phyloP scores from a whole-genome alignment of 2,797 vertebrate genomes.

The Ctenopoma kingsleyae region DNA sequence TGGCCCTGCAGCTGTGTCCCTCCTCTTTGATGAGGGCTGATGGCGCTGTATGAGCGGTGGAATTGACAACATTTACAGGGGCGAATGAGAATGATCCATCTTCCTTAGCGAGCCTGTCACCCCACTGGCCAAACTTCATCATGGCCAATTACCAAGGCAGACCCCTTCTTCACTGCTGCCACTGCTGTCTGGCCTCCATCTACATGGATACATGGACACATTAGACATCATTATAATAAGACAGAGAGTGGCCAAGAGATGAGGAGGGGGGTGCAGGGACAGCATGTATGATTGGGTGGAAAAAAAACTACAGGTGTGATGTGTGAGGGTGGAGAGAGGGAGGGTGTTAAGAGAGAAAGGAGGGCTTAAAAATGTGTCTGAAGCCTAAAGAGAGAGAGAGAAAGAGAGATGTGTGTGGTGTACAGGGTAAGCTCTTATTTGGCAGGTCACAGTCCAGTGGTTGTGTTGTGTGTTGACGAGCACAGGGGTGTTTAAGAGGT shows the following conservation, averaged over 20 bases:
- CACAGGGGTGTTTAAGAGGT: slow-evolving; percentile 86
- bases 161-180: slow-evolving; percentile 79
- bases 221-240: slow-evolving; percentile 80
- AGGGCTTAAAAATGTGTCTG: slow-evolving; percentile 66
- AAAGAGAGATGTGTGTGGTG: slow-evolving; percentile 60
- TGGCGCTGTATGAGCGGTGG: slow-evolving; percentile 96
- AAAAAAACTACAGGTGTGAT: slow-evolving; percentile 70
- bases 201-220: slow-evolving; percentile 93
- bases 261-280: slow-evolving; percentile 30
- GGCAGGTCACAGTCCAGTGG: slow-evolving; percentile 87
- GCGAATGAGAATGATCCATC: slow-evolving; percentile 99
- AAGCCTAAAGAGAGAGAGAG: slow-evolving; percentile 60
- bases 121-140: slow-evolving; percentile 99
- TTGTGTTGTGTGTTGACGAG: slow-evolving; percentile 85
- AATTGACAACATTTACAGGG: slow-evolving; percentile 99
- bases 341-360: slow-evolving; percentile 49
- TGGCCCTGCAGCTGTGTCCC: slow-evolving; percentile 89
- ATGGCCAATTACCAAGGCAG: slow-evolving; percentile 98
- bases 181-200: slow-evolving; percentile 88
- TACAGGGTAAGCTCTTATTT: slow-evolving; percentile 83
- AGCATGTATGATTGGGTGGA: slow-evolving; percentile 48
- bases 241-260: slow-evolving; percentile 58
- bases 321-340: slow-evolving; percentile 44
- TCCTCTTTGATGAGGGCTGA: slow-evolving; percentile 94
- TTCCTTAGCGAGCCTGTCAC: slow-evolving; percentile 99